phyloP scores from a whole-genome alignment of 2,888 invertebrate genomes.

The Drosophila diplacantha region DNA sequence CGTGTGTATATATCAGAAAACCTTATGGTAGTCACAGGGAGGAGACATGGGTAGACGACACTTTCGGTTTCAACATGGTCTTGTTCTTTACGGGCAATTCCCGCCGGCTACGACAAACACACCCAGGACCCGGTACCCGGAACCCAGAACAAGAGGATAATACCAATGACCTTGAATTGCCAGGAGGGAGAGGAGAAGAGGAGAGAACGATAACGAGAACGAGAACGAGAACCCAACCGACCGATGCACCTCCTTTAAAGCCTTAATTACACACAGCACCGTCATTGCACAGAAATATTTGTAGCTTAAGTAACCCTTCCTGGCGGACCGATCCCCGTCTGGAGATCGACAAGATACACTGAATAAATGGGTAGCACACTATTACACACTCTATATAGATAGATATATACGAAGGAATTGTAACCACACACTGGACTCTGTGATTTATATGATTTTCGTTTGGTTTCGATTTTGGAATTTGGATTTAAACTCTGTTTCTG shows the following conservation, averaged over 20 bases:
- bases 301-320: slow-evolving; percentile 13
- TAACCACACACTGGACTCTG: slow-evolving; percentile 18
- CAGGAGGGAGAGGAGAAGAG: slow-evolving; percentile 1
- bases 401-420: slow-evolving; percentile 9
- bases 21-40: slow-evolving; percentile 16
- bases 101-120: neutral
- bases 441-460: neutral
- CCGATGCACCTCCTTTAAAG: slow-evolving; percentile 11
- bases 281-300: slow-evolving; percentile 11
- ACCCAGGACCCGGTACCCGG: neutral
- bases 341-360: slow-evolving; percentile 18
- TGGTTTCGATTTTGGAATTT: slow-evolving; percentile 3
- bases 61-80: slow-evolving; percentile 2
- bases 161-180: slow-evolving; percentile 11
- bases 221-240: slow-evolving; percentile 7
- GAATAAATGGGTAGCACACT: neutral
- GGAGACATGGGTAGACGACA: slow-evolving; percentile 23
- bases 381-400: neutral
- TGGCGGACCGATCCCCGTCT: slow-evolving; percentile 10
- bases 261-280: slow-evolving; percentile 16
- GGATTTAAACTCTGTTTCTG: slow-evolving; percentile 7
- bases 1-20: slow-evolving; percentile 4
- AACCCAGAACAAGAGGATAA: slow-evolving; percentile 9
- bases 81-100: neutral
- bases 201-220: neutral